Conservation (phyloP, 2,888 invertebrate species). For the Drosophila cracens region DNA sequence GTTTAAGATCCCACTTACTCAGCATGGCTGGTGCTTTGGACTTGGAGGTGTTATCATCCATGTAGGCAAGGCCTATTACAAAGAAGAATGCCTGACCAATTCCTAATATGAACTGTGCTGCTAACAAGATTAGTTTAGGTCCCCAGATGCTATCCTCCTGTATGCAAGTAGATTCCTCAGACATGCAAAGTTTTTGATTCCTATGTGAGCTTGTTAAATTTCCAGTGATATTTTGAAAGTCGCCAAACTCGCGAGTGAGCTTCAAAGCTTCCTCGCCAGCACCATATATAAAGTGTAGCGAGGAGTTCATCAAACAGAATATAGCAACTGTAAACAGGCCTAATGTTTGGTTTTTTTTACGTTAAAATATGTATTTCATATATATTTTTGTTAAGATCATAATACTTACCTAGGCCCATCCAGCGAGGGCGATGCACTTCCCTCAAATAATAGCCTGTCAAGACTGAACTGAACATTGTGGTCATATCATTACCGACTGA, state of each 20-base stretch:
- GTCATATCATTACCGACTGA: constrained; percentile 91
- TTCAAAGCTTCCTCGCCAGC: constrained; percentile 88
- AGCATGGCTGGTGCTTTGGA: constrained; percentile 89
- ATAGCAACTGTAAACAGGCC: constrained; percentile 87
- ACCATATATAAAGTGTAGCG: constrained; percentile 89
- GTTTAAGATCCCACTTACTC: constrained; percentile 84
- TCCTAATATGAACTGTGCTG: constrained; percentile 89
- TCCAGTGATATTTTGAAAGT: constrained; percentile 82
- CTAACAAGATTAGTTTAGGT: constrained; percentile 87
- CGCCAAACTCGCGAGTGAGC: constrained; percentile 87
- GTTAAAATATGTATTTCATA: neutral
- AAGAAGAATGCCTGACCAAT: constrained; percentile 89
- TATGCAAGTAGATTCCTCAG: constrained; percentile 31
- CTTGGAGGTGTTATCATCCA: constrained; percentile 90
- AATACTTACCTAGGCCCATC: constrained; percentile 86
- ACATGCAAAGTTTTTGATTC: constrained; percentile 50
- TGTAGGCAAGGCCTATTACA: constrained; percentile 89
- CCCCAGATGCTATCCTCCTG: constrained; percentile 81
- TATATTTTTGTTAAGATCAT: neutral
- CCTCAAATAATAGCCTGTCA: constrained; percentile 89
- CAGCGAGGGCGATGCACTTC: constrained; percentile 89
- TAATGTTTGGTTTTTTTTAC: constrained; percentile 19
- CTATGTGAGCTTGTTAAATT: constrained; percentile 15
- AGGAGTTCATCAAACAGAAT: constrained; percentile 88
- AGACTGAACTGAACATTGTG: constrained; percentile 88